Percentiles rank a stretch among this genome's conserved stretches.
phyloP scores from a whole-genome alignment of 2,888 invertebrate genomes.

The Anaspis maculata region DNA sequence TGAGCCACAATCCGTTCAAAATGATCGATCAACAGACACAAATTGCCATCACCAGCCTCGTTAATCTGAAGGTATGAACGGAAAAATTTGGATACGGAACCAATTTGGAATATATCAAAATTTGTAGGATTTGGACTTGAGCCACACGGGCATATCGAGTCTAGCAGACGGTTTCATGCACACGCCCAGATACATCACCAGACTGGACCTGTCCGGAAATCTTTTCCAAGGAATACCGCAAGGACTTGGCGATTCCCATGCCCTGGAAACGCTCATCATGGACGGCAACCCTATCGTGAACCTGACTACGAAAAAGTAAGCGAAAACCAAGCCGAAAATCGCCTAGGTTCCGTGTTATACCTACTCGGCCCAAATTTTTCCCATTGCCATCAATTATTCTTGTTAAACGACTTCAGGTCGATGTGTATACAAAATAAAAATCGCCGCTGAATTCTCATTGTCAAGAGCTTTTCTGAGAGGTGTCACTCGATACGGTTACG shows the following conservation, averaged over 20 bases:
- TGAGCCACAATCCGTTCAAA: constrained; percentile 68
- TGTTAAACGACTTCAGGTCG: no score
- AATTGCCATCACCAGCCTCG: constrained; percentile 57
- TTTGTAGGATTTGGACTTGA: constrained; percentile 56
- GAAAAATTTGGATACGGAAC: no score
- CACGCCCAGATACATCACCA: constrained; percentile 55
- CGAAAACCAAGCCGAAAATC: no score
- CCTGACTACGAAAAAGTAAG: constrained; percentile 42
- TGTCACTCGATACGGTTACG: no score
- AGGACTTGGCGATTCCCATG: constrained; percentile 51
- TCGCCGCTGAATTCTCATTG: no score
- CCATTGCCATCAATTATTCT: no score
- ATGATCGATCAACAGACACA: constrained; percentile 55
- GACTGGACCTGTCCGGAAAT: constrained; percentile 55
- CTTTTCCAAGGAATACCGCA: constrained; percentile 51
- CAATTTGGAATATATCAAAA: no score
- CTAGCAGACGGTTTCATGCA: constrained; percentile 61
- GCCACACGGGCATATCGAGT: constrained; percentile 53
- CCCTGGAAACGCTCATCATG: constrained; percentile 53
- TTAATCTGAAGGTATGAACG: constrained; percentile 60
- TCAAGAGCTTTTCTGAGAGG: no score
- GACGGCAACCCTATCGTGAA: constrained; percentile 61
- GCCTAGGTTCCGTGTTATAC: no score
- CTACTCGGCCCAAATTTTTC: no score
- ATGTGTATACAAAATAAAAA: no score